Base-by-base conservation (phyloP, 1,140 invertebrate genomes). In the Archegozetes longisetosus region DNA sequence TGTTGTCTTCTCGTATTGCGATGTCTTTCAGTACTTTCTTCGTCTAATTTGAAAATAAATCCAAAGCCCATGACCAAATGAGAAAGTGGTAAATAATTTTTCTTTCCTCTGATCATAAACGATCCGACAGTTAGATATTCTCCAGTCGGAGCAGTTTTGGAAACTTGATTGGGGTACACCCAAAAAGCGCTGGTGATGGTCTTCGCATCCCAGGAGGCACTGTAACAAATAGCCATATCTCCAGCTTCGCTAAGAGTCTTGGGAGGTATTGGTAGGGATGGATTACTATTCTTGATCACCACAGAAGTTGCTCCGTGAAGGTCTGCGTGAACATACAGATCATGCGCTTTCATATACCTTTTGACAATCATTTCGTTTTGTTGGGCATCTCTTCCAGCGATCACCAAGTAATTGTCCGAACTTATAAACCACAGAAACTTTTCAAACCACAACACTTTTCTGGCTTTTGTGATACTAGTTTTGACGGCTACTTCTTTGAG, bases 371-470 rank as follows among this genome's bases (percentile, higher is more conserved):
- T 66, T 73, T 98, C 95, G 75, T 98, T 99, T 74, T 99, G 95
- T 64, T 96, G 91, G 64, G 90, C 86, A 78, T 99, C 96, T 65
- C 92, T 77, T 20, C 96, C 96, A 58, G 84, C 95, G 69, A 99
- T 88, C 46, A 98, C 80, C 51, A 98, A 72, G 76, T 90, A 98
- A 75, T 97, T 96, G 74, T 99, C 96, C 0, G 93, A 94, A 28
- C 86, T 91, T 64, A 99, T 92, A 72, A 98, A 99, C 96, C 96
- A 99, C 69, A 85, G 87, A 73, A 99, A 99, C 71, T 99, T 99
- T 75, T 99, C 96, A 79, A 99, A 99, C 77, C 76, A 79, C 62
- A 73, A 73, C 1, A 72, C 82, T 74, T 94, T 95, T 52, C 93
- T 77, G 14, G 85, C 83, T 75, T 96, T 96, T 63, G 84, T 88